Evolutionary conservation across 2,888 invertebrate species (phyloP).

Genomic region (Chironomus tentans): DNA sequence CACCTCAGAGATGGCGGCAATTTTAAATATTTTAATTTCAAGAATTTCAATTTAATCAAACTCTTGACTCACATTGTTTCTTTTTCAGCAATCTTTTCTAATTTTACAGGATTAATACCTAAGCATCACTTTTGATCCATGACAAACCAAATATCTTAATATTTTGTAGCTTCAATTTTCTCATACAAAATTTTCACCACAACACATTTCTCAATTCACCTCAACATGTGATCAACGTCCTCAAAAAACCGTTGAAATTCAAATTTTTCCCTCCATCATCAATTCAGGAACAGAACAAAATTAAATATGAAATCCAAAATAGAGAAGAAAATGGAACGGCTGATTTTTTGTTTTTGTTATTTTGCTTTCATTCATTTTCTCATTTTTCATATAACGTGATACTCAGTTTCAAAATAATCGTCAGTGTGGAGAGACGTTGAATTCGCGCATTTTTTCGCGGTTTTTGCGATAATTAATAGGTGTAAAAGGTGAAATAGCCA

Average conservation of each 20-base stretch:
- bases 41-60: no score
- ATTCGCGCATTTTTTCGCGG: slow-evolving; percentile 10
- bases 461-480: background rate
- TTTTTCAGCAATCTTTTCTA: no score
- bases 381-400: slow-evolving; percentile 1
- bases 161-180: no score
- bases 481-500: no score
- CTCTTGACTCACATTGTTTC: no score
- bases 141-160: no score
- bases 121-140: no score
- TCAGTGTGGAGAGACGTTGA: slow-evolving; percentile 11
- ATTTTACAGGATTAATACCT: no score
- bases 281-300: background rate
- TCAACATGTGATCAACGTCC: background rate
- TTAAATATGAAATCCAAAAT: background rate
- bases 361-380: background rate
- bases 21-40: no score
- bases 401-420: background rate
- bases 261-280: background rate
- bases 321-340: background rate
- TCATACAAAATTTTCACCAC: background rate
- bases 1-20: no score
- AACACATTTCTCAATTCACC: background rate
- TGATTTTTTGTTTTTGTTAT: background rate
- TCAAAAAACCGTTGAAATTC: background rate